Conservation (phyloP, 2,888 invertebrate genomes). For the Celastrina argiolus region DNA sequence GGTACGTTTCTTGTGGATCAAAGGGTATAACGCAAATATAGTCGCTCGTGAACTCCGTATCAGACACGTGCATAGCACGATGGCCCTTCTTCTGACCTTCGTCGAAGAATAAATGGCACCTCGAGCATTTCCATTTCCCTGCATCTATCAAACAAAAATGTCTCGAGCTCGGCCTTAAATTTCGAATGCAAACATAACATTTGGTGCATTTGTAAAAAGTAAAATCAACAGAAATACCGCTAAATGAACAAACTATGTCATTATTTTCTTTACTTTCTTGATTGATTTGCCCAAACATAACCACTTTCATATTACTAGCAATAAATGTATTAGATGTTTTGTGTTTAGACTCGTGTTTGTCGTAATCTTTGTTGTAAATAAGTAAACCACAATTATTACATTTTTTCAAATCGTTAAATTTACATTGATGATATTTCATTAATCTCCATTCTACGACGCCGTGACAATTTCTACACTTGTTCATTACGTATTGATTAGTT, state of each 20-base stretch:
- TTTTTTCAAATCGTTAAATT: constrained; percentile 38
- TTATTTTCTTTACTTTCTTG: constrained; percentile 23
- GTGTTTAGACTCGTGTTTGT: constrained; percentile 49
- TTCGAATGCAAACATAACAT: constrained; percentile 48
- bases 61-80: constrained; percentile 45
- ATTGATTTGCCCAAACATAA: constrained; percentile 45
- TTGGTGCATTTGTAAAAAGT: constrained; percentile 51
- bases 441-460: constrained; percentile 43
- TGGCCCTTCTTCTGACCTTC: constrained; percentile 46
- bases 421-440: constrained; percentile 44
- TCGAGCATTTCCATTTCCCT: constrained; percentile 44
- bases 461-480: constrained; percentile 56
- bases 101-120: constrained; percentile 48
- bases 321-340: constrained; percentile 43
- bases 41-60: constrained; percentile 45
- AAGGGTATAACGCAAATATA: constrained; percentile 47
- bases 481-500: constrained; percentile 43
- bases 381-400: constrained; percentile 52
- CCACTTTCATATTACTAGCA: constrained; percentile 47
- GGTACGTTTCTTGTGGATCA: constrained; percentile 26
- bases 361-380: constrained; percentile 40
- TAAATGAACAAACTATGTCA: constrained; percentile 38
- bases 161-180: constrained; percentile 34
- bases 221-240: constrained; percentile 50
- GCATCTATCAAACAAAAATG: constrained; percentile 46